A percentile compares a stretch with the other conserved stretches of the same genome.
Conservation (phyloP, 2,888 invertebrate species). For the Drosophila emarginata region DNA sequence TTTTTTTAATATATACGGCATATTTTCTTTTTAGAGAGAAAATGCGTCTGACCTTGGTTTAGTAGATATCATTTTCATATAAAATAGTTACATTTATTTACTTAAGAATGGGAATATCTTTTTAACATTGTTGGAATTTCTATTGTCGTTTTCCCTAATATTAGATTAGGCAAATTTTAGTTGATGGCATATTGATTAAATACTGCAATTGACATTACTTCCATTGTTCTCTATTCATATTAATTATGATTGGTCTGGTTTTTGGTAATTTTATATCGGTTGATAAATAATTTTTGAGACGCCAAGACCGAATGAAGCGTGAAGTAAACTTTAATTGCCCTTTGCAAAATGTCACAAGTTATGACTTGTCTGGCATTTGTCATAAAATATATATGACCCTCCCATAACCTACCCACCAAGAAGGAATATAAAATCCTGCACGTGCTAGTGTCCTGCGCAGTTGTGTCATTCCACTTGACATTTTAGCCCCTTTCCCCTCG, state of each 20-base stretch:
- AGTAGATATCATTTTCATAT: not conserved
- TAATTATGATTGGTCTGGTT: not conserved
- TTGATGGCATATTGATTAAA: too few species aligned
- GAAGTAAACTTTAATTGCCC: constrained; percentile 8
- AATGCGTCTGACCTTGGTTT: not conserved
- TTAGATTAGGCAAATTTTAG: too few species aligned
- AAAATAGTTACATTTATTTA: too few species aligned
- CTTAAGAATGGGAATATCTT: too few species aligned
- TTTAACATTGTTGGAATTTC: too few species aligned
- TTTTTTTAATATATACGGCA: too few species aligned
- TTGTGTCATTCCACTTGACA: not conserved
- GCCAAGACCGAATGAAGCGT: not conserved
- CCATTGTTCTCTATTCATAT: not conserved
- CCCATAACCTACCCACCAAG: not conserved
- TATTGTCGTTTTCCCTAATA: too few species aligned
- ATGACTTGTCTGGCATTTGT: constrained; percentile 9
- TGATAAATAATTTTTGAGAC: not conserved
- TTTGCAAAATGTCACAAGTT: constrained; percentile 10
- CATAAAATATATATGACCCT: constrained; percentile 1
- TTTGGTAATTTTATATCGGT: not conserved
- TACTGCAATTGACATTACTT: not conserved
- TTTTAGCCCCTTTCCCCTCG: not conserved
- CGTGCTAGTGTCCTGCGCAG: not conserved
- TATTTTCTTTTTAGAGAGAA: not conserved
- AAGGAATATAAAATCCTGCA: constrained; percentile 1